Conservation (phyloP, 2,113 vertebrate genomes). For the Chloebia gouldiae region DNA sequence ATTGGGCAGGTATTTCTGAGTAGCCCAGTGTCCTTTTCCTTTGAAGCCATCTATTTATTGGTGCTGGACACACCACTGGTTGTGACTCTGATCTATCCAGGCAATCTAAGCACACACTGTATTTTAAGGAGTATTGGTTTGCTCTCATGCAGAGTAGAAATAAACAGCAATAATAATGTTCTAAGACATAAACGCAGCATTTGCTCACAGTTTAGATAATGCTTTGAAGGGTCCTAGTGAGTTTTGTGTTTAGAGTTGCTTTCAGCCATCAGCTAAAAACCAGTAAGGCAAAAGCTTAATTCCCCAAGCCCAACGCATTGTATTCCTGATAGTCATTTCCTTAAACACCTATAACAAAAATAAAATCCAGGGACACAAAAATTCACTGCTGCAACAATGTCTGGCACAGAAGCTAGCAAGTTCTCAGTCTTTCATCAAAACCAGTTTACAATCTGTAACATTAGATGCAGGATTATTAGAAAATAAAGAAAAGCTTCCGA, state of each 20-base stretch:
- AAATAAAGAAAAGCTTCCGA: slow-evolving; percentile 8
- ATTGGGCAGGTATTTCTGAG: not conserved
- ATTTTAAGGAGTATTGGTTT: not conserved
- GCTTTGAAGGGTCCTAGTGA: not conserved
- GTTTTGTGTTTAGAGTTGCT: not conserved
- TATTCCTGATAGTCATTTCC: not conserved
- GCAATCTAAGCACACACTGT: not conserved
- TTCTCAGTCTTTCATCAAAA: not conserved
- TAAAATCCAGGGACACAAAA: not conserved
- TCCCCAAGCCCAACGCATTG: not conserved
- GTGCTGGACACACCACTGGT: not conserved
- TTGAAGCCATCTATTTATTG: not conserved
- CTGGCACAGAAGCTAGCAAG: not conserved
- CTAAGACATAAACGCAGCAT: not conserved
- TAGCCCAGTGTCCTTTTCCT: not conserved
- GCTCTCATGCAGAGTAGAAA: not conserved
- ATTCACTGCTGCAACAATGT: not conserved
- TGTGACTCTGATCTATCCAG: not conserved
- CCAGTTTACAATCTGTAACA: not conserved
- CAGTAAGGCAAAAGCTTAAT: not conserved
- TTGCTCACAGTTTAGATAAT: not conserved
- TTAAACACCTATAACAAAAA: not conserved
- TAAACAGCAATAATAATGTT: slow-evolving; percentile 6
- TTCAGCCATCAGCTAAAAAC: not conserved
- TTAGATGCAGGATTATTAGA: not conserved